These are phyloP conservation scores for Abramis brama DNA, from an alignment of 2,113 vertebrate species.

Conservation along the genomic window DNA sequence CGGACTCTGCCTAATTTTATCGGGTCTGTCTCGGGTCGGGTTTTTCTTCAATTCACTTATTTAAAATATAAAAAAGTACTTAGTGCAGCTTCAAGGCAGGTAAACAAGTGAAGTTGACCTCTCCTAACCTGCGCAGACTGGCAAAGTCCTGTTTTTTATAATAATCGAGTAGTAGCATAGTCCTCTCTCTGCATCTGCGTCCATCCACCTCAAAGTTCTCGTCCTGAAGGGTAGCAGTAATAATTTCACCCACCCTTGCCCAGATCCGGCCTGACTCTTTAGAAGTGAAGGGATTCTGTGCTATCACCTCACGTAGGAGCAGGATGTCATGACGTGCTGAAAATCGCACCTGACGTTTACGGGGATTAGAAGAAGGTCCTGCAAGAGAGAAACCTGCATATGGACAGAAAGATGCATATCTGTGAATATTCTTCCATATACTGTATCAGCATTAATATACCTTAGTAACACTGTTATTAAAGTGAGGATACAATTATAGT, in stretches of 20 bases:
- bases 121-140: slow-evolving; percentile 75
- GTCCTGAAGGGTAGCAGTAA: slow-evolving; percentile 73
- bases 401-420: neutral
- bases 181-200: slow-evolving; percentile 76
- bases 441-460: neutral
- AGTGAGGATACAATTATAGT: neutral
- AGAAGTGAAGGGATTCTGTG: slow-evolving; percentile 77
- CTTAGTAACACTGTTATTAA: neutral
- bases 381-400: slow-evolving; percentile 69
- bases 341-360: slow-evolving; percentile 79
- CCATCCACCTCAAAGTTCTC: slow-evolving; percentile 81
- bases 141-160: slow-evolving; percentile 80
- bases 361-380: slow-evolving; percentile 67
- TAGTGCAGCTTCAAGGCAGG: neutral
- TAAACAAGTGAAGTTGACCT: neutral
- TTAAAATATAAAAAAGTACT: neutral
- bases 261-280: slow-evolving; percentile 78
- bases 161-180: slow-evolving; percentile 79
- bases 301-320: slow-evolving; percentile 77
- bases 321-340: slow-evolving; percentile 80
- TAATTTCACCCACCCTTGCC: slow-evolving; percentile 77
- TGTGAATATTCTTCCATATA: neutral
- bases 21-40: too few species aligned
- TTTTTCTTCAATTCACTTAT: neutral
- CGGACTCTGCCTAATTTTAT: too few species aligned